phyloP scores from a whole-genome alignment of 2,888 invertebrate species.

The Sceliomorpha sp. region DNA sequence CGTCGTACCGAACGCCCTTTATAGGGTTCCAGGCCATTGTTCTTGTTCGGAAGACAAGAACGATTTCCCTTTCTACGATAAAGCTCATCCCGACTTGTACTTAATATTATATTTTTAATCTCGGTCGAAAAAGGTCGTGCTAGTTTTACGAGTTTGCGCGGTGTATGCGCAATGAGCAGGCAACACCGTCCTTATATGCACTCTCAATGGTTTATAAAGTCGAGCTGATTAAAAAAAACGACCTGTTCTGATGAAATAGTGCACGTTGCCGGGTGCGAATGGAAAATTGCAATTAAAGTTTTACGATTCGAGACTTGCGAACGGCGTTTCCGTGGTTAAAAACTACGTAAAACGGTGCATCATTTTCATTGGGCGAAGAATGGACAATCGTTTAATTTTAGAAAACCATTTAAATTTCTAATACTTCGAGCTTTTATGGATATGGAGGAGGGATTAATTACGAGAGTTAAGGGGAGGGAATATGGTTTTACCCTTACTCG shows the following conservation, averaged over 20 bases:
- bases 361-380: constrained; percentile 4
- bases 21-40: constrained; percentile 43
- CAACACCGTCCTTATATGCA: constrained; percentile 14
- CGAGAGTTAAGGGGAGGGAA: no score
- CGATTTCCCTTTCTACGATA: constrained; percentile 37
- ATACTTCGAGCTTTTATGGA: no score
- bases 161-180: constrained; percentile 14
- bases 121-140: constrained; percentile 13
- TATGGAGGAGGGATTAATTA: no score
- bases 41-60: constrained; percentile 47
- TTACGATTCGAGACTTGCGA: constrained; percentile 25
- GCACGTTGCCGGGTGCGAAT: constrained; percentile 19
- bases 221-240: constrained; percentile 32
- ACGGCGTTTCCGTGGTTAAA: not conserved
- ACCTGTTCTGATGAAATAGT: constrained; percentile 29
- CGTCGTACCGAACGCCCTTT: constrained; percentile 36
- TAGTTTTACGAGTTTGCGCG: constrained; percentile 11
- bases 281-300: constrained; percentile 40
- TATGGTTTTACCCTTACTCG: no score
- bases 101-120: constrained; percentile 43
- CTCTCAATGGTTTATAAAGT: constrained; percentile 26
- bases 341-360: not conserved
- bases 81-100: constrained; percentile 15
- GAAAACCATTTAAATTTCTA: no score
- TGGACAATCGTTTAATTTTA: constrained; percentile 3